Conservation (phyloP, 2,797 vertebrate genomes). For the Myotis findleyi region DNA sequence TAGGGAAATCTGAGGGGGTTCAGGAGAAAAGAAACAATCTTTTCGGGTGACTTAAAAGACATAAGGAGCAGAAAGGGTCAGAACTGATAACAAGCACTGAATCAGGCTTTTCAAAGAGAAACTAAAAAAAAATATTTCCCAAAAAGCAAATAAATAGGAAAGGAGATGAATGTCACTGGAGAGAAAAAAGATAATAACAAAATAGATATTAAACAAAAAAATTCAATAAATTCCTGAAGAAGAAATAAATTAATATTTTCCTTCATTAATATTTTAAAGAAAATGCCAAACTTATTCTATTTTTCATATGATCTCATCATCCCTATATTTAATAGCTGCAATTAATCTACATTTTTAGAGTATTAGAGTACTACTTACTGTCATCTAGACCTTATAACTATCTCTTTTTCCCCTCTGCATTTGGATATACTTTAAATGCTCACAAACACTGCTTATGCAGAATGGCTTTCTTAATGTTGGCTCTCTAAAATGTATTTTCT, state of each 20-base stretch:
- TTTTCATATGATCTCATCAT: not conserved
- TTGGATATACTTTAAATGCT: not conserved
- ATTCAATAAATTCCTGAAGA: not conserved
- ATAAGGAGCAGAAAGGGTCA: not conserved
- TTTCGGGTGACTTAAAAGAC: not conserved
- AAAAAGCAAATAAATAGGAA: not conserved
- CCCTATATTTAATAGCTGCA: not conserved
- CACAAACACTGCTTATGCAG: not conserved
- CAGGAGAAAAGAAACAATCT: not conserved
- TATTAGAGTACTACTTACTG: not conserved
- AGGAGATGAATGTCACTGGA: rapidly evolving
- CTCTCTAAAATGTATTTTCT: not conserved
- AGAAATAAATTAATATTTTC: not conserved
- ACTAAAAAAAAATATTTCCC: not conserved
- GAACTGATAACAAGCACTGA: rapidly evolving
- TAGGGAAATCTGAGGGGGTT: not conserved
- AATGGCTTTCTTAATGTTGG: too few relatives aligned
- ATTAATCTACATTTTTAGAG: not conserved
- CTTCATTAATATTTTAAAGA: not conserved
- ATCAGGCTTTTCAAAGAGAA: not conserved
- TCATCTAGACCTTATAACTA: too few relatives aligned
- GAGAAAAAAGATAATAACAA: not conserved
- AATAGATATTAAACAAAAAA: too few relatives aligned
- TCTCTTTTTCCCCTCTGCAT: not conserved
- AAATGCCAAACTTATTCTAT: not conserved